Percentiles rank a stretch among this genome's conserved stretches.
Conservation (phyloP, 2,797 vertebrate species). For the Chrysocyon brachyurus region DNA sequence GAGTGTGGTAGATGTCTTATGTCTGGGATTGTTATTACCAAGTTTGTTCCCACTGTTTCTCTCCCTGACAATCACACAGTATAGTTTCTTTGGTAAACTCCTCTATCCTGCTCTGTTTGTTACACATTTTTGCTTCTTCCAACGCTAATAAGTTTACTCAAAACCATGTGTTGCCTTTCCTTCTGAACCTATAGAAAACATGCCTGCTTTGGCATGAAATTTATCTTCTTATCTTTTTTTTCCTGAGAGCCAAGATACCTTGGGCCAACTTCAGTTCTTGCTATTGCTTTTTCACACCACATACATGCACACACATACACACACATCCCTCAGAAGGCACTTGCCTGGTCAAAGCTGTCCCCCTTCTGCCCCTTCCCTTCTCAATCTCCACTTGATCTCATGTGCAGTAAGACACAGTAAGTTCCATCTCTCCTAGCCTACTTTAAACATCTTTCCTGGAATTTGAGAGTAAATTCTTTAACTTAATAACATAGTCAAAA, state of each 20-base stretch:
- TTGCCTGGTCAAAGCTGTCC: not conserved
- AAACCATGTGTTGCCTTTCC: not conserved
- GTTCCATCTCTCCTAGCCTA: not conserved
- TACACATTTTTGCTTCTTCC: not conserved
- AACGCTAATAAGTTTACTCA: not conserved
- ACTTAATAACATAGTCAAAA: not conserved
- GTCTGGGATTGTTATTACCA: not conserved
- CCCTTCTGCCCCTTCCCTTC: not conserved
- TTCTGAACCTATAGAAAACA: not conserved
- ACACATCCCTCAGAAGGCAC: not conserved
- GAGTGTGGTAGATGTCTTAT: too few relatives aligned
- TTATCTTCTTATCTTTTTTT: not conserved
- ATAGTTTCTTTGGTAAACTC: not conserved
- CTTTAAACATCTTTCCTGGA: not conserved
- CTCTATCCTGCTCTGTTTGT: not conserved
- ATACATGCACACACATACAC: fast-evolving
- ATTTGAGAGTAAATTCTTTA: not conserved
- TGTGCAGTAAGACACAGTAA: not conserved
- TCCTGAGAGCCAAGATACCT: not conserved
- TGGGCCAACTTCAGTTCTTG: not conserved
- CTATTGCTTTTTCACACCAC: not conserved
- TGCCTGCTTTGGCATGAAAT: not conserved
- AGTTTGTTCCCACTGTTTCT: fast-evolving
- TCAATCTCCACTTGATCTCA: not conserved
- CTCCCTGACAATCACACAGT: not conserved